phyloP scores from a whole-genome alignment of 2,113 vertebrate species.

The Tinamus guttatus region DNA sequence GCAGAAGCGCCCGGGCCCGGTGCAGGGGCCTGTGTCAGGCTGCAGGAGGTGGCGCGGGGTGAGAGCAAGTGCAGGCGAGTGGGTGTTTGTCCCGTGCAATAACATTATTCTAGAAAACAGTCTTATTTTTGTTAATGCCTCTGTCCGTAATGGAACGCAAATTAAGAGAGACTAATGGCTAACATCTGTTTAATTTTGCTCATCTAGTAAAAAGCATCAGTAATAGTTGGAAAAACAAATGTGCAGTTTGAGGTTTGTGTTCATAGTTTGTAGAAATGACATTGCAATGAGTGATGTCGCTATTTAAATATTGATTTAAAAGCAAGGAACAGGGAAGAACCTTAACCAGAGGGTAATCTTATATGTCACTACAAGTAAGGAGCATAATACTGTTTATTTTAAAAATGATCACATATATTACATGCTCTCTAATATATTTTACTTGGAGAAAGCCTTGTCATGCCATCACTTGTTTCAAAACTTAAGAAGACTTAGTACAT shows the following conservation, averaged over 20 bases:
- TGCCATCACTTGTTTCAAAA: not conserved
- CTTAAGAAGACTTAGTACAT: not conserved
- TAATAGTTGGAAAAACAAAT: not conserved
- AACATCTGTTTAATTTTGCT: not conserved
- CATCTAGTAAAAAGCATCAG: not conserved
- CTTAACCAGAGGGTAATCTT: not conserved
- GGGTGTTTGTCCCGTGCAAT: fast-evolving
- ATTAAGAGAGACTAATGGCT: not conserved
- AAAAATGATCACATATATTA: not conserved
- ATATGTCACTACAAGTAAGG: not conserved
- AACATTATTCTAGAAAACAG: not conserved
- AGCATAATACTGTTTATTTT: not conserved
- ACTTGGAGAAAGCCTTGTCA: not conserved
- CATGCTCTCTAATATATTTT: not conserved
- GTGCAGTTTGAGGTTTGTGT: not conserved
- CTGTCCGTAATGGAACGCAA: not conserved
- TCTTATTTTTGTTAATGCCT: not conserved
- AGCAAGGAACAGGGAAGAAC: not conserved
- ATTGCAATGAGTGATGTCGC: not conserved
- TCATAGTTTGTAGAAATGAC: not conserved
- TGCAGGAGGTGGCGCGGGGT: fast-evolving
- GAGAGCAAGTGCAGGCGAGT: no score
- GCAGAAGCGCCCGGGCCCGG: not conserved
- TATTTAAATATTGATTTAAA: not conserved
- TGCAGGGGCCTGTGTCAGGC: not conserved